Base-by-base conservation (phyloP, 2,888 invertebrate species). In the Alloplasta piceator region DNA sequence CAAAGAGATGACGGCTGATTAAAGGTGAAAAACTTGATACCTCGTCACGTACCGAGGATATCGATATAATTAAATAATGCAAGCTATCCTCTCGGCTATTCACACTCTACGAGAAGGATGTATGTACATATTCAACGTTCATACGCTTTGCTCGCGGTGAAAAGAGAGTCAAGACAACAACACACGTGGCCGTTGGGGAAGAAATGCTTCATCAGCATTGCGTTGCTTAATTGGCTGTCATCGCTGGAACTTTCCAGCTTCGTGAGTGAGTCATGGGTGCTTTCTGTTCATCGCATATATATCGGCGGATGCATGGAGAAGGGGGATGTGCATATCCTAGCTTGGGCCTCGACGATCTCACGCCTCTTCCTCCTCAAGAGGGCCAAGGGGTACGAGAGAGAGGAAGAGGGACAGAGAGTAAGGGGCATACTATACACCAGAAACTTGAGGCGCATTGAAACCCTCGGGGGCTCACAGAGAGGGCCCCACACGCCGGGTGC, bases 201-300 rank as follows among this genome's bases (percentile, higher is more conserved):
- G 50, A 67, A 79, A 70, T 43, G 56, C 79, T 48, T 68, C 66
- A 60, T 68, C 68, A 64, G 77, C 56, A 55, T 68, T 74, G 43
- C 68, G 61, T 64, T 61, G 61, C 76, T 76, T 80, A 80, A 80
- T 80, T 80, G 72, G 80, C 77, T 77, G 77, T 77, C 77, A 77
- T 77, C 77, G 77, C 56, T 67, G 63, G 36, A 56, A 70, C 70
- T 77, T 77, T 77, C 64, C 70, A 71, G 70, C 38, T 63, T 71
- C 70, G 46, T 48, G 77, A 77, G 77, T 77, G 81, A 75, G 71
- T 67, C 70, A 75, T 67, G 71, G 72, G 71, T 71, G 60, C 71
- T 68, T 72, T 70, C 67, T 63, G 58, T 67, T 36, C 68, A 58
- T 63, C 48, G 41, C 60, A 6, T 61, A 41, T 61, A 41, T 14